Conservation (phyloP, 2,113 vertebrate genomes). For the Malurus melanocephalus region DNA sequence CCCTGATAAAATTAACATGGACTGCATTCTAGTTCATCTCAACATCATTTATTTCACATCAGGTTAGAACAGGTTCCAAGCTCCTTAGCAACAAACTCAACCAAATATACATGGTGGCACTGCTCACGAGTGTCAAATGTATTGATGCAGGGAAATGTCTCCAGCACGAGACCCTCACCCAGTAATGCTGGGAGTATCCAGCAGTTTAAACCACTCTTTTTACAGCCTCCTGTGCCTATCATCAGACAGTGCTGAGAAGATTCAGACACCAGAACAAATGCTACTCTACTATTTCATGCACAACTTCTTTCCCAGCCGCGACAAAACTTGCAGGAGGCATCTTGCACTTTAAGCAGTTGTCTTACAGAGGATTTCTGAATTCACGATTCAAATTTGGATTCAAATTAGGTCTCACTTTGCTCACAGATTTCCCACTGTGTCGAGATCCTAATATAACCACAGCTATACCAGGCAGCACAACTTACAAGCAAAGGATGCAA, state of each 20-base stretch:
- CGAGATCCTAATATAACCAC: neutral
- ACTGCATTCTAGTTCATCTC: neutral
- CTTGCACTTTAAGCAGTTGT: neutral
- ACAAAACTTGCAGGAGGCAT: neutral
- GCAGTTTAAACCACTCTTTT: neutral
- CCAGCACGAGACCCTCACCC: neutral
- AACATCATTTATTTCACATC: neutral
- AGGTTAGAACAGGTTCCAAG: neutral
- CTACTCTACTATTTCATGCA: neutral
- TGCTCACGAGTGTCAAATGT: neutral
- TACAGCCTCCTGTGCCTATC: neutral
- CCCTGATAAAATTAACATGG: neutral
- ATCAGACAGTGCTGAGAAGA: neutral
- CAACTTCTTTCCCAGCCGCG: neutral
- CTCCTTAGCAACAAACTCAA: neutral
- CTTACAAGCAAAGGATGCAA: neutral
- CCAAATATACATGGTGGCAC: neutral
- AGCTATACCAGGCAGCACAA: neutral
- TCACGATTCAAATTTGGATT: neutral
- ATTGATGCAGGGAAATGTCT: neutral
- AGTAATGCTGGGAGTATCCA: neutral
- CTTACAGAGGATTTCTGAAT: neutral
- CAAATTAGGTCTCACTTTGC: neutral
- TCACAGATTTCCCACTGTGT: neutral
- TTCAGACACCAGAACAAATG: neutral